A percentile compares a stretch with the other conserved stretches of the same genome.
phyloP scores from a whole-genome alignment of 2,113 vertebrate species.

The Calypte anna region DNA sequence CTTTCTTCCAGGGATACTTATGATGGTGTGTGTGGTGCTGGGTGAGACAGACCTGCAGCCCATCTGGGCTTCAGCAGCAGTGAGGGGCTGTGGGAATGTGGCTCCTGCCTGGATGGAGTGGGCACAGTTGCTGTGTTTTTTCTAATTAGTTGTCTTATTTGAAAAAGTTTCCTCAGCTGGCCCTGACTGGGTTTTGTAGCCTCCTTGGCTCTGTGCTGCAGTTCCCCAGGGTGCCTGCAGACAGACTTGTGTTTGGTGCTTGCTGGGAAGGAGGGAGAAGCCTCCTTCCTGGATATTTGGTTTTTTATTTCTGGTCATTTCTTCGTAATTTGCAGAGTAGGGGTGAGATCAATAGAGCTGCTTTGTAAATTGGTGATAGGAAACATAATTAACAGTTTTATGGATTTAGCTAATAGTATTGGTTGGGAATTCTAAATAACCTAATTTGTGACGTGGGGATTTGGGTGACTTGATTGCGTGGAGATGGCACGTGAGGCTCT shows the following conservation, averaged over 20 bases:
- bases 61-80: neutral
- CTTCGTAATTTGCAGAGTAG: slow-evolving; percentile 3
- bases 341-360: slow-evolving; percentile 25
- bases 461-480: neutral
- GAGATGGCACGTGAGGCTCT: neutral
- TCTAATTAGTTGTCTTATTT: neutral
- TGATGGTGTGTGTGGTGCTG: neutral
- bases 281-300: neutral
- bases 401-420: slow-evolving; percentile 46
- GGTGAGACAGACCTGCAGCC: neutral
- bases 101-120: neutral
- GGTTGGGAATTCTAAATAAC: slow-evolving; percentile 55
- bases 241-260: neutral
- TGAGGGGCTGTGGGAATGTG: neutral
- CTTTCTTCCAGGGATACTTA: neutral
- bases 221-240: neutral
- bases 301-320: slow-evolving; percentile 20
- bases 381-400: slow-evolving; percentile 63
- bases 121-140: neutral
- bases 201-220: too few species aligned
- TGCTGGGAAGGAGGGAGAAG: too few species aligned
- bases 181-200: neutral
- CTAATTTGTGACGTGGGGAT: neutral
- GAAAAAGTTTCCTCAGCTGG: neutral
- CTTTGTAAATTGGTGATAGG: slow-evolving; percentile 49